Percentiles rank a stretch among this genome's conserved stretches.
These are phyloP conservation scores for Carollia perspicillata DNA, from an alignment of 2,113 vertebrate species.

Conservation along the genomic window DNA sequence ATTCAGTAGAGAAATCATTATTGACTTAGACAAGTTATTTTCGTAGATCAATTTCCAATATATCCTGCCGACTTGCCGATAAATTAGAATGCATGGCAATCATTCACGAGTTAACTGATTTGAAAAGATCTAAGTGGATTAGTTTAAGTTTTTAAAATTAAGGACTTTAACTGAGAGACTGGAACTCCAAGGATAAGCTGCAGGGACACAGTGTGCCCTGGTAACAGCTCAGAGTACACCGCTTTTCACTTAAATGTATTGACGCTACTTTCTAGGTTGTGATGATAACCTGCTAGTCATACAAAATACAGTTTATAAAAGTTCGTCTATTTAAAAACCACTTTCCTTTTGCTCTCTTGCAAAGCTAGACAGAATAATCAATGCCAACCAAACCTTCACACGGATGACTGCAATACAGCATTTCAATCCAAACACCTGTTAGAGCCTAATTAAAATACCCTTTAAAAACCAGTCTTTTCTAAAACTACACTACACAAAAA, in stretches of 20 bases:
- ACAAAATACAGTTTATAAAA: not conserved
- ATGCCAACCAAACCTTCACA: constrained; percentile 16
- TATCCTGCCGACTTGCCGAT: not conserved
- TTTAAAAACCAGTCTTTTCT: constrained; percentile 36
- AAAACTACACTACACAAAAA: constrained; percentile 19
- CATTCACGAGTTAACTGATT: not conserved
- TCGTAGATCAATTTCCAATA: not conserved
- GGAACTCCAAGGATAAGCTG: not conserved
- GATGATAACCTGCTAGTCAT: not conserved
- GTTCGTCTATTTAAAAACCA: not conserved
- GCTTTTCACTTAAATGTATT: not conserved
- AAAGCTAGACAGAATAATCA: constrained; percentile 22
- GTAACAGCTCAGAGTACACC: not conserved
- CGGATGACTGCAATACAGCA: not conserved
- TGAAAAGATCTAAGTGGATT: not conserved
- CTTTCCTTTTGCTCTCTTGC: not conserved
- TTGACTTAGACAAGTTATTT: not conserved
- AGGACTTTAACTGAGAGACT: not conserved
- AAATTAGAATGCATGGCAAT: not conserved
- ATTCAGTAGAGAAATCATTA: not conserved
- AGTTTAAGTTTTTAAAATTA: not conserved
- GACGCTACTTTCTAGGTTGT: not conserved
- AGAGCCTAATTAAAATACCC: constrained; percentile 33
- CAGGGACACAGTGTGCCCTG: not conserved
- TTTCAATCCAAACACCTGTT: constrained; percentile 50